Conservation (phyloP, 2,113 vertebrate species). For the Polypterus senegalus region DNA sequence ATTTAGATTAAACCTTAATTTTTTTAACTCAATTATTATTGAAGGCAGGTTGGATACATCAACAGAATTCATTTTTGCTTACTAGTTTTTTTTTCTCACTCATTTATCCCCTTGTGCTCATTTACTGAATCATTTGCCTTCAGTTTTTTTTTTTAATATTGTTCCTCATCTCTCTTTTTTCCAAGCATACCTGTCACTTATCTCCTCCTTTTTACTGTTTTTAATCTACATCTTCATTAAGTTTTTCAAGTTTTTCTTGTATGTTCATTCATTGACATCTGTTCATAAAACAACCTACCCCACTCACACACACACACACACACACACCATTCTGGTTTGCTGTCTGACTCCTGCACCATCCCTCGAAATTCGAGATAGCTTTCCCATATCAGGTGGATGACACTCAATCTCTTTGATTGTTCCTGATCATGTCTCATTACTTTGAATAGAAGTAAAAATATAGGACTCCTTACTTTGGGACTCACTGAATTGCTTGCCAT, state of each 20-base stretch:
- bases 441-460: conserved; percentile 10
- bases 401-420: conserved; percentile 23
- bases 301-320: no score
- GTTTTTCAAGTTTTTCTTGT: background rate
- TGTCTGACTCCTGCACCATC: conserved; percentile 7
- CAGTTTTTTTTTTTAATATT: background rate
- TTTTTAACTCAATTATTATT: conserved; percentile 39
- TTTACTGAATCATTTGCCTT: background rate
- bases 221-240: background rate
- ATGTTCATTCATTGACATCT: background rate
- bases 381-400: conserved; percentile 29
- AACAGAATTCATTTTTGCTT: no score
- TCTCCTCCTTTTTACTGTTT: background rate
- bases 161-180: background rate
- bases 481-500: no score
- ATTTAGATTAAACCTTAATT: conserved; percentile 47
- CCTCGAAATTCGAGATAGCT: conserved; percentile 22
- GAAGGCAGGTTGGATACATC: no score
- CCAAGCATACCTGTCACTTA: background rate
- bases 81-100: no score
- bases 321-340: background rate
- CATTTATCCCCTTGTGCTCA: no score
- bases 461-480: conserved; percentile 1
- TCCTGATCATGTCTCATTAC: conserved; percentile 21
- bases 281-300: no score